Percentiles rank a stretch among this genome's conserved stretches.
These are phyloP conservation scores for Glaucidium brasilianum DNA, from an alignment of 2,113 vertebrate genomes.

Conservation along the genomic window DNA sequence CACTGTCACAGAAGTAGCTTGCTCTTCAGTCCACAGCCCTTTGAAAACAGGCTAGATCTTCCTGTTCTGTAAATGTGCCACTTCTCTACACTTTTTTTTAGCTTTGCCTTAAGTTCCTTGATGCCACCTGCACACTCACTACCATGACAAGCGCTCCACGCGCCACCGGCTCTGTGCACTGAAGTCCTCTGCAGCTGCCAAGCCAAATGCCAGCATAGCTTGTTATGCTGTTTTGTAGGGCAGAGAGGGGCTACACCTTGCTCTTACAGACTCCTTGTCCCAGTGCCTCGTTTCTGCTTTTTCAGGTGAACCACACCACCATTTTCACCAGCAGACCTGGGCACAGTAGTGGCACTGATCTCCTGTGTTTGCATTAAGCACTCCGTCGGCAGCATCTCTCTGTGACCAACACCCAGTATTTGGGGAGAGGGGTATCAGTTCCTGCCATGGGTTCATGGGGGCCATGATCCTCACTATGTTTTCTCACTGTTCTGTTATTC, in stretches of 20 bases:
- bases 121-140: neutral
- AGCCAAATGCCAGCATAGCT: accelerated
- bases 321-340: neutral
- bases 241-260: neutral
- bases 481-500: neutral
- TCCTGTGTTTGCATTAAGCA: neutral
- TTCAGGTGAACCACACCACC: neutral
- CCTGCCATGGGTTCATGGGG: neutral
- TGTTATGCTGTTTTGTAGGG: neutral
- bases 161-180: neutral
- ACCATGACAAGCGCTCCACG: neutral
- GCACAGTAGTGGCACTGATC: no score
- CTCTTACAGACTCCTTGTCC: neutral
- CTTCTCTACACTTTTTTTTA: neutral
- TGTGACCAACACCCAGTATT: neutral
- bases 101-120: neutral
- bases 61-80: neutral
- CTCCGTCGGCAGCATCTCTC: neutral
- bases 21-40: neutral
- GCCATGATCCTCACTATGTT: neutral
- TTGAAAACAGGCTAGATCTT: neutral
- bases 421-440: neutral
- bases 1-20: accelerated
- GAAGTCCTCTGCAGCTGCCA: neutral
- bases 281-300: neutral